A percentile compares a stretch with the other conserved stretches of the same genome.
phyloP scores from a whole-genome alignment of 2,797 vertebrate species.

The Jordanella pulchra region DNA sequence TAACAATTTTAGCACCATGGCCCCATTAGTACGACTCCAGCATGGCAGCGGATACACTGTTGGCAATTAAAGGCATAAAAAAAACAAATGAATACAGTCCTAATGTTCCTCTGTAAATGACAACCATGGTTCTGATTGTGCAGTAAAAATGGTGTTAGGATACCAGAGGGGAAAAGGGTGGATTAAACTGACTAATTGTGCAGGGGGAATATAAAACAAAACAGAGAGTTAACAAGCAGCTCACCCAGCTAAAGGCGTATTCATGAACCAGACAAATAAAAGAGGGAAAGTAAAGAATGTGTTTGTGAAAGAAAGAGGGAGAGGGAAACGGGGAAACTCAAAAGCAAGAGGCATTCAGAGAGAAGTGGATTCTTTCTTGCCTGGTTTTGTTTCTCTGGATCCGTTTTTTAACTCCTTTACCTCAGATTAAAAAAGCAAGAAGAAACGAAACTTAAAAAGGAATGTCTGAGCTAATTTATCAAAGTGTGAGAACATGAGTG shows the following conservation, averaged over 20 bases:
- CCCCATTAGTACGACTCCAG: conserved; percentile 1
- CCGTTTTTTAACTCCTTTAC: conserved; percentile 25
- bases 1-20: no score
- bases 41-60: conserved; percentile 8
- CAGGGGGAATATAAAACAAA: conserved; percentile 38
- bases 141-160: conserved; percentile 23
- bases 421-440: conserved; percentile 7
- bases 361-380: conserved; percentile 66
- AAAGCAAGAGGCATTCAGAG: conserved; percentile 29
- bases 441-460: conserved; percentile 22
- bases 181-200: conserved; percentile 3
- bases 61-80: conserved; percentile 15
- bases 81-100: conserved; percentile 24
- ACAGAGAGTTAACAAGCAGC: conserved; percentile 41
- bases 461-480: conserved; percentile 26
- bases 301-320: conserved; percentile 37
- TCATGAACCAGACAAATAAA: conserved; percentile 29
- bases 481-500: conserved; percentile 2
- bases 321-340: conserved; percentile 36
- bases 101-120: conserved; percentile 32
- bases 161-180: conserved; percentile 5
- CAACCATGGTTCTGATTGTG: conserved; percentile 21
- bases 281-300: conserved; percentile 47
- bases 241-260: conserved; percentile 24
- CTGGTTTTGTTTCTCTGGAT: conserved; percentile 60